Evolutionary conservation across 2,888 invertebrate genomes (phyloP), one percentile per base, ranked within the genome.

Genomic region (Apocheima hispidaria): DNA sequence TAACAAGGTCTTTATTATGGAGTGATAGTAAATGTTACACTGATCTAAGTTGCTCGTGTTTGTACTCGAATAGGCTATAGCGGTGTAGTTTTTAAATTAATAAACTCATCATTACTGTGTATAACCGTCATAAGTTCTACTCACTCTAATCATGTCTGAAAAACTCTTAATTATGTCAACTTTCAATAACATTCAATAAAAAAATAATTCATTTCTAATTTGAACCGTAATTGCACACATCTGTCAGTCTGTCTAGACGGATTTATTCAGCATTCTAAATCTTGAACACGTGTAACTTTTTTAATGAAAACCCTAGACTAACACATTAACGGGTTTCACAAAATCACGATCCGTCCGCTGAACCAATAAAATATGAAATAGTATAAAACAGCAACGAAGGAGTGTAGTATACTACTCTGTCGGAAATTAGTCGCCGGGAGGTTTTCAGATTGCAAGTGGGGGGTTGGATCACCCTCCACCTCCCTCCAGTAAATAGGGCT

Each of bases 351-450:
- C 30, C 57, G 56, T 52, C 43, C 30, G 21, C 36, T 28, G 33
- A 48, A 41, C 69, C 71, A 79, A 79, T 81, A 78, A 81, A 83
- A 81, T 81, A 83, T 83, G 79, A 81, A 82, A 82, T 82, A 81
- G 74, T 77, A 76, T 78, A 77, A 81, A 83, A 81, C 66, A 72
- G 74, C 72, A 77, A 68, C 70, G 75, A 73, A 75, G 71, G 72
- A 75, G 71, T 75, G 73, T 77, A 81, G 71, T 75, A 73, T 78
- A 81, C 78, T 82, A 79, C 81, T 81, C 83, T 77, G 87, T 85
- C 88, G 90, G 90, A 91, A 90, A 91, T 91, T 90, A 91, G 90
- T 90, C 89, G 86, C 87, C 84, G 89, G 84, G 63, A 65, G 65
- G 66, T 65, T 68, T 81, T 78, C 80, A 80, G 79, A 84, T 83